Evolutionary conservation across 2,797 vertebrate species (phyloP).

Genomic region (Chelon auratus): DNA sequence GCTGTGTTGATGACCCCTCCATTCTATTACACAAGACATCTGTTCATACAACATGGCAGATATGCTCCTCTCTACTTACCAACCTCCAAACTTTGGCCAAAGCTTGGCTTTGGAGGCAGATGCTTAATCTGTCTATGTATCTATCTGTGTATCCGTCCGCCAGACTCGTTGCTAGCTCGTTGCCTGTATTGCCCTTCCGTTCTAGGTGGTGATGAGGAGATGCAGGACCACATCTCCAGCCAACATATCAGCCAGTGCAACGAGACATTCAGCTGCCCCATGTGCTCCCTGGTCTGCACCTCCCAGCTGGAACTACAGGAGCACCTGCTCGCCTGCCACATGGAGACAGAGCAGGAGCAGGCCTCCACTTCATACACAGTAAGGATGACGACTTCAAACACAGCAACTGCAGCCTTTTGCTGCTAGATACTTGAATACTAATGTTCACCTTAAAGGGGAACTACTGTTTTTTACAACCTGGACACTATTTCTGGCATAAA

Average conservation of each 20-base stretch:
- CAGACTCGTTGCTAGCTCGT: constrained; percentile 58
- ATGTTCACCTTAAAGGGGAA: no score
- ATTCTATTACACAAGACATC: no score
- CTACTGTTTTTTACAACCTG: no score
- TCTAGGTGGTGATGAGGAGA: constrained; percentile 80
- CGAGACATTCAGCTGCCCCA: constrained; percentile 81
- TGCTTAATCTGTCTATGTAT: no score
- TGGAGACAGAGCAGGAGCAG: constrained; percentile 70
- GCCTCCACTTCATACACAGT: constrained; percentile 77
- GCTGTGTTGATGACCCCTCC: no score
- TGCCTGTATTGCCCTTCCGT: constrained; percentile 82
- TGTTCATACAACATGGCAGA: no score
- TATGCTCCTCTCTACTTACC: no score
- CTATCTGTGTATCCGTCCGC: no score
- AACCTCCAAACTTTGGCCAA: no score
- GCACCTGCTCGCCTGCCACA: constrained; percentile 85
- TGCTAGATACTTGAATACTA: not conserved
- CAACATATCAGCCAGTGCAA: constrained; percentile 79
- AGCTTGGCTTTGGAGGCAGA: no score
- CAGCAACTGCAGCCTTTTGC: not conserved
- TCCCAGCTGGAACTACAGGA: constrained; percentile 85
- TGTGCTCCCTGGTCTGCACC: constrained; percentile 84
- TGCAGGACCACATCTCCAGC: constrained; percentile 84
- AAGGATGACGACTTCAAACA: not conserved
- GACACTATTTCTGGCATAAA: no score